Evolutionary conservation across 2,113 vertebrate genomes (phyloP).

Genomic region (Naja naja): DNA sequence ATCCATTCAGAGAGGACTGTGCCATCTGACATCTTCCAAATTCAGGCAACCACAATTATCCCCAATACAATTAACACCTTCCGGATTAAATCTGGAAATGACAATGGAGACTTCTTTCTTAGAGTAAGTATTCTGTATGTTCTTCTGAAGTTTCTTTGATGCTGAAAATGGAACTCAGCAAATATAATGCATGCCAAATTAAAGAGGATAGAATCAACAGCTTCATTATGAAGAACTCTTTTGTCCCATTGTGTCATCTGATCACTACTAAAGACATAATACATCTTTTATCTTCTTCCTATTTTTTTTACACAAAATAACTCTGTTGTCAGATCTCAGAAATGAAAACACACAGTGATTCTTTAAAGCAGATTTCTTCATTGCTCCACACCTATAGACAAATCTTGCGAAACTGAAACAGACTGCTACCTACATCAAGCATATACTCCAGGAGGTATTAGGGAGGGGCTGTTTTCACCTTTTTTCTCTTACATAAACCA

Average conservation of each 20-base stretch:
- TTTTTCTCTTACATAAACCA: neutral
- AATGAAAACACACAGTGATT: neutral
- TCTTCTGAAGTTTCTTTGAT: neutral
- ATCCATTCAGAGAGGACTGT: conserved; percentile 88
- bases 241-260: neutral
- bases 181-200: neutral
- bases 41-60: conserved; percentile 94
- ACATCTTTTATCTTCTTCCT: neutral
- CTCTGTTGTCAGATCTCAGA: neutral
- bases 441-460: neutral
- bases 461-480: neutral
- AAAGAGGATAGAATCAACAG: neutral
- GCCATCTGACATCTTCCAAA: conserved; percentile 97
- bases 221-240: neutral
- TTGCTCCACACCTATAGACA: neutral
- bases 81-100: conserved; percentile 94
- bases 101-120: conserved; percentile 92
- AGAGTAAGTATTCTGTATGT: conserved; percentile 77
- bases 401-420: neutral
- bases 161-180: neutral
- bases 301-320: neutral
- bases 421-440: neutral
- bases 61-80: conserved; percentile 95
- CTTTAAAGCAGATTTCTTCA: neutral
- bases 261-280: neutral